These are phyloP conservation scores for Cerastis rubricosa DNA, from an alignment of 2,888 invertebrate species.

Conservation along the genomic window DNA sequence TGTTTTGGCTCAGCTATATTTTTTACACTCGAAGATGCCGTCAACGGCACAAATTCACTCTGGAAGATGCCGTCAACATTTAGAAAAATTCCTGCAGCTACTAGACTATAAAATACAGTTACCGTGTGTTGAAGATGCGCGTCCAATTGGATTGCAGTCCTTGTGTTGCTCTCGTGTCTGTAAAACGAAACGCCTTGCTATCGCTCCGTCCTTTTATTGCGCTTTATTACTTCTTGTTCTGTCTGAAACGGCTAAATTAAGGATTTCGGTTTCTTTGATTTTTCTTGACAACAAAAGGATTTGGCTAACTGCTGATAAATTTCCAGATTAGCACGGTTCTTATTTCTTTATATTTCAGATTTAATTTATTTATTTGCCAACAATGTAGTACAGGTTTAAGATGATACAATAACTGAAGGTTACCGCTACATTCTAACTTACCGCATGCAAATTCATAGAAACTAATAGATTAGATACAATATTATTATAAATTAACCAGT, in stretches of 20 bases:
- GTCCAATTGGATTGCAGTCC: conserved; percentile 52
- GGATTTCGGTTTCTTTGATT: conserved; percentile 19
- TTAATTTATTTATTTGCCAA: too few relatives aligned
- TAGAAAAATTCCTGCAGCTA: neutral
- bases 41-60: too few relatives aligned
- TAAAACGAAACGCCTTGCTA: conserved; percentile 58
- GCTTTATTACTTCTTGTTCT: conserved; percentile 53
- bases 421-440: too few relatives aligned
- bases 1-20: neutral
- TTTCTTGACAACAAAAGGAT: neutral
- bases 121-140: conserved; percentile 33
- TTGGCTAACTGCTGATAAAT: neutral
- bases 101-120: conserved; percentile 48
- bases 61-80: neutral
- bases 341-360: neutral
- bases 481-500: too few relatives aligned
- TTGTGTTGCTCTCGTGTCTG: conserved; percentile 55
- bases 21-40: neutral
- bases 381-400: too few relatives aligned
- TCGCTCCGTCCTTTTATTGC: conserved; percentile 43
- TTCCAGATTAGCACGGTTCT: neutral
- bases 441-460: too few relatives aligned
- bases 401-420: too few relatives aligned
- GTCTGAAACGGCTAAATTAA: conserved; percentile 55
- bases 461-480: too few relatives aligned